phyloP scores from a whole-genome alignment of 2,113 vertebrate genomes.

The Ophiodon elongatus region DNA sequence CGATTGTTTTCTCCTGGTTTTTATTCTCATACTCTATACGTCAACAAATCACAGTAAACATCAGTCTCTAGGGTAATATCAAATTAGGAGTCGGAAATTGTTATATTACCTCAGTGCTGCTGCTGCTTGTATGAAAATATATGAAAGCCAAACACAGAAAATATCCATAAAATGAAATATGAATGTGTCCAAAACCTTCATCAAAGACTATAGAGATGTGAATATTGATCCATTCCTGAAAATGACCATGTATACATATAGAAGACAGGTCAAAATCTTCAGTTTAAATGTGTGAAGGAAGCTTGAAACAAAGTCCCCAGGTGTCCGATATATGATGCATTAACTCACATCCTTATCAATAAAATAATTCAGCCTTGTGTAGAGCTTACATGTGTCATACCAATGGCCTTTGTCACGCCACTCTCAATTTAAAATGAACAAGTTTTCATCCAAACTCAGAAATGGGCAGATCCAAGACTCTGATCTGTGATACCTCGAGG shows the following conservation, averaged over 20 bases:
- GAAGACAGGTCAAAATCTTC: not conserved
- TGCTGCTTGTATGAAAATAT: not conserved
- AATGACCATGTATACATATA: not conserved
- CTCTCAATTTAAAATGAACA: conserved; percentile 47
- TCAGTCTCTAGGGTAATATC: conserved; percentile 2
- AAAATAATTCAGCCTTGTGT: not conserved
- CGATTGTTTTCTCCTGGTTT: not conserved
- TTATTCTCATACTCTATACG: not conserved
- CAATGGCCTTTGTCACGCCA: conserved; percentile 12
- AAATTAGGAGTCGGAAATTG: not conserved
- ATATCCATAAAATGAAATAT: not conserved
- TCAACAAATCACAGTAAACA: conserved; percentile 30
- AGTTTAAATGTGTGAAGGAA: not conserved
- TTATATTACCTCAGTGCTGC: not conserved
- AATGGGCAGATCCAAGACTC: conserved; percentile 57
- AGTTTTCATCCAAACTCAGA: conserved; percentile 43
- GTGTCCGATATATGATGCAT: not conserved
- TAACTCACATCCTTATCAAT: not conserved
- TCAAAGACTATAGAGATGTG: not conserved
- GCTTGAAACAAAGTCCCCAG: not conserved
- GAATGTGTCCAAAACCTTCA: not conserved
- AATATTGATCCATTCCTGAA: not conserved
- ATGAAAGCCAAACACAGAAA: not conserved
- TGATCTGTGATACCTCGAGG: conserved; percentile 67
- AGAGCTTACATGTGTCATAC: conserved; percentile 2